Conservation (phyloP, 2,888 invertebrate species). For the Limenitis camilla region DNA sequence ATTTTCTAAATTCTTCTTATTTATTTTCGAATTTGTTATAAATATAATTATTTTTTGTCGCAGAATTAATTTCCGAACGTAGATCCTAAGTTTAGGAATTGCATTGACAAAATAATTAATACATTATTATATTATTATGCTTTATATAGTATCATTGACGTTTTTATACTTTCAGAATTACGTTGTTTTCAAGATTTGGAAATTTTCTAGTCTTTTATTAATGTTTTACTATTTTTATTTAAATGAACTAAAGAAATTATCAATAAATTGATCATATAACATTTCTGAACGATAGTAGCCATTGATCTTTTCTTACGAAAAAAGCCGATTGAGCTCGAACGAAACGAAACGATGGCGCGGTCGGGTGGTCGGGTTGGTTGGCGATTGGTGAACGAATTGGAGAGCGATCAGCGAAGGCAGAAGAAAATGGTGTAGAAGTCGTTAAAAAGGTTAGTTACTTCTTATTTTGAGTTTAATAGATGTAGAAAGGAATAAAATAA, state of each 20-base stretch:
- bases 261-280: background rate
- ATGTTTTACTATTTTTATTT: background rate
- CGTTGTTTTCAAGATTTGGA: background rate
- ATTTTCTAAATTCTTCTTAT: no score
- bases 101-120: no score
- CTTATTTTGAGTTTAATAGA: slow-evolving; percentile 5
- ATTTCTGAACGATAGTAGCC: slow-evolving; percentile 37
- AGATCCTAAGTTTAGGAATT: no score
- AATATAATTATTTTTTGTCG: no score
- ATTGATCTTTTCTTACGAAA: slow-evolving; percentile 41
- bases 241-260: background rate
- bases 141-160: no score
- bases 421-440: slow-evolving; percentile 57
- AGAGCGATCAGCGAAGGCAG: slow-evolving; percentile 34
- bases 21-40: no score
- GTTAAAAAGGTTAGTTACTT: slow-evolving; percentile 55
- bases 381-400: slow-evolving; percentile 39
- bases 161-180: no score
- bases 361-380: slow-evolving; percentile 30
- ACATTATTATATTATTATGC: no score
- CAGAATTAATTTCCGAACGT: no score
- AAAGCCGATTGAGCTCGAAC: slow-evolving; percentile 39
- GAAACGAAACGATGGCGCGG: slow-evolving; percentile 39
- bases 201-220: background rate
- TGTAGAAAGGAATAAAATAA: slow-evolving; percentile 6